These are phyloP conservation scores for Volucella inflata DNA, from an alignment of 2,888 invertebrate genomes.

Conservation along the genomic window DNA sequence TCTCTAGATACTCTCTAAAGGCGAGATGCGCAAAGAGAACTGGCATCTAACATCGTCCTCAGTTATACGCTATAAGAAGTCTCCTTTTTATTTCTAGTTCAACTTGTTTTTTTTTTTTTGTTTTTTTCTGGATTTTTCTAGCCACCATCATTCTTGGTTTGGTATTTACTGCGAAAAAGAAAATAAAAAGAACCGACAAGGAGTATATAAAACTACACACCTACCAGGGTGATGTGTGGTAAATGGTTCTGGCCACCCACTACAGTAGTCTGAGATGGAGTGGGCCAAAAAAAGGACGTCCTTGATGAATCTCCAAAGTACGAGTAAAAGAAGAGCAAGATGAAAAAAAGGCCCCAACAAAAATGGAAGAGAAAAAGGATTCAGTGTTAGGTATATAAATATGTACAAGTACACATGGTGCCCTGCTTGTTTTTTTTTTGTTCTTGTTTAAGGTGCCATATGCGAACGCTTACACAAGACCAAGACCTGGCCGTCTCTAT, in stretches of 20 bases:
- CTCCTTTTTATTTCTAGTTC: neutral
- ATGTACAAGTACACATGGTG: slow-evolving; percentile 58
- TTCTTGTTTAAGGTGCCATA: slow-evolving; percentile 61
- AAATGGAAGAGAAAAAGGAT: neutral
- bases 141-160: slow-evolving; percentile 74
- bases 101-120: slow-evolving; percentile 27
- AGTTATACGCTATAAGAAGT: neutral
- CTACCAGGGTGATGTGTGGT: slow-evolving; percentile 55
- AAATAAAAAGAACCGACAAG: slow-evolving; percentile 46
- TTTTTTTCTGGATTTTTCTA: slow-evolving; percentile 35
- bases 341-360: slow-evolving; percentile 18
- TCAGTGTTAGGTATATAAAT: slow-evolving; percentile 25
- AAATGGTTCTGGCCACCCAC: slow-evolving; percentile 57
- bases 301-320: slow-evolving; percentile 41
- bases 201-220: slow-evolving; percentile 72
- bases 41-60: slow-evolving; percentile 48
- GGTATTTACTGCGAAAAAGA: slow-evolving; percentile 64
- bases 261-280: slow-evolving; percentile 42
- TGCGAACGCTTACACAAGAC: slow-evolving; percentile 57
- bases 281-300: slow-evolving; percentile 67
- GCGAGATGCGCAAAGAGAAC: slow-evolving; percentile 71
- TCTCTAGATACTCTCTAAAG: slow-evolving; percentile 61
- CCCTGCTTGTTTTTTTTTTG: slow-evolving; percentile 16
- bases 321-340: neutral
- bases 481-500: slow-evolving; percentile 30